Evolutionary conservation across 2,113 vertebrate species (phyloP).

Genomic region (Catagonus wagneri): DNA sequence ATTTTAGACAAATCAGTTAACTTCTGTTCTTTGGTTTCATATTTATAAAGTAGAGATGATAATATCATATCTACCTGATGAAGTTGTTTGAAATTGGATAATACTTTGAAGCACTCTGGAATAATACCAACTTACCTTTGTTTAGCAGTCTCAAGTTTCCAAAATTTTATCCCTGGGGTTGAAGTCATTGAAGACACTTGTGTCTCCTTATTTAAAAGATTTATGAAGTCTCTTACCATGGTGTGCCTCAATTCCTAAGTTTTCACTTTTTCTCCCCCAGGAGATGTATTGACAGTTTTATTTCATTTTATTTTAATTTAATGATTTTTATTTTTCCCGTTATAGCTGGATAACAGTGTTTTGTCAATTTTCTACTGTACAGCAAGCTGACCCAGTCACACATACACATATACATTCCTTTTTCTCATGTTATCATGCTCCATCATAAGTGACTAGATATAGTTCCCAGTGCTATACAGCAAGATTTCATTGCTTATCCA

Average conservation of each 20-base stretch:
- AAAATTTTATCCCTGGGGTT: slow-evolving; percentile 54
- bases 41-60: slow-evolving; percentile 51
- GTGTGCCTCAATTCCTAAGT: slow-evolving; percentile 20
- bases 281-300: slow-evolving; percentile 48
- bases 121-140: slow-evolving; percentile 42
- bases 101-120: slow-evolving; percentile 38
- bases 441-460: too few relatives aligned
- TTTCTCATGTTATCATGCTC: too few relatives aligned
- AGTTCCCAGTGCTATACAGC: too few relatives aligned
- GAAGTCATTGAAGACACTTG: slow-evolving; percentile 73
- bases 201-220: slow-evolving; percentile 61
- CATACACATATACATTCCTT: too few relatives aligned
- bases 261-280: slow-evolving; percentile 47
- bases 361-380: too few relatives aligned
- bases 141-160: slow-evolving; percentile 59
- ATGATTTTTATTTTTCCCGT: too few relatives aligned
- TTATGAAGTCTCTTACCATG: not conserved
- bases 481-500: too few relatives aligned
- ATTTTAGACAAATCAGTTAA: slow-evolving; percentile 41
- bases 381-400: too few relatives aligned
- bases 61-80: not conserved
- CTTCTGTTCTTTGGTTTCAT: slow-evolving; percentile 69
- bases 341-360: too few relatives aligned
- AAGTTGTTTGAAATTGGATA: slow-evolving; percentile 29
- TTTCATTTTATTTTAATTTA: too few relatives aligned